These are phyloP conservation scores for Ashinkailepas kermadecensis DNA, from an alignment of 2,888 invertebrate genomes.

Conservation along the genomic window DNA sequence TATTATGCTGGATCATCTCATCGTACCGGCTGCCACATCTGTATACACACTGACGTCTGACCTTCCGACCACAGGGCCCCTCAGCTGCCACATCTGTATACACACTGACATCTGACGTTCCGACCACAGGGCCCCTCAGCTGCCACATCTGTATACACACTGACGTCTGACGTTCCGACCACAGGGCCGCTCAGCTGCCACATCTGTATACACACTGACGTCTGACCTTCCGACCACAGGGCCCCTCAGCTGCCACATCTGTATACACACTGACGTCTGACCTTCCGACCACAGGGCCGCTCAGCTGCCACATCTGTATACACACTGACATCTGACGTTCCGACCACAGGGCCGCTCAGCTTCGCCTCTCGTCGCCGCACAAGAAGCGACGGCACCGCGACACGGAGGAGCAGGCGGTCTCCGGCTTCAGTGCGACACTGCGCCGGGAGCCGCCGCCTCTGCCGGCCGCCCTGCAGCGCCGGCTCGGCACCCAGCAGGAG, in stretches of 20 bases:
- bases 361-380: conserved; percentile 9
- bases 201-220: too few relatives aligned
- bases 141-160: neutral
- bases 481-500: neutral
- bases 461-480: conserved; percentile 16
- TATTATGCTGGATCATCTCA: too few relatives aligned
- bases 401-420: neutral
- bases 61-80: neutral
- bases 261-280: too few relatives aligned
- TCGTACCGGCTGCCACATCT: too few relatives aligned
- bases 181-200: neutral
- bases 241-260: neutral
- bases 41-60: too few relatives aligned
- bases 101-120: too few relatives aligned
- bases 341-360: neutral
- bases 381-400: conserved; percentile 10
- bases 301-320: neutral
- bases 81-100: neutral
- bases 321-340: too few relatives aligned
- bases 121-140: neutral
- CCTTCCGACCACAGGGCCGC: neutral
- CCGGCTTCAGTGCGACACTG: conserved; percentile 4
- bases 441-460: conserved; percentile 5
- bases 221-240: neutral
- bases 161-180: neutral